Percentiles rank a stretch among this genome's conserved stretches.
phyloP scores from a whole-genome alignment of 2,888 invertebrate species.

The Oeneis ivallda region DNA sequence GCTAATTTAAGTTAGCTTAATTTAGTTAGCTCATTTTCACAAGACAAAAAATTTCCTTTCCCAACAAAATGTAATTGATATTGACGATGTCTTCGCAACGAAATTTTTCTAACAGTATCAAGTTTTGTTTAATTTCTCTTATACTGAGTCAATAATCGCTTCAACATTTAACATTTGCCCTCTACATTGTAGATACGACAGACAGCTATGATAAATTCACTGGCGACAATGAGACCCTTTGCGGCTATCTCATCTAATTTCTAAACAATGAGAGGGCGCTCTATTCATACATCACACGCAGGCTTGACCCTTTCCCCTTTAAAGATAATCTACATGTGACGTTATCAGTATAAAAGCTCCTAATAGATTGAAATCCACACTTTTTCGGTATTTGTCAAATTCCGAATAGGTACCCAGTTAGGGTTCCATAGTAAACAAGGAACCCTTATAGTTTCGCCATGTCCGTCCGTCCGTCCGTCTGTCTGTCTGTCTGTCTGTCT shows the following conservation, averaged over 20 bases:
- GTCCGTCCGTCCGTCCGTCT: too few species aligned
- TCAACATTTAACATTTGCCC: too few species aligned
- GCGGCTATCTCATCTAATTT: slow-evolving; percentile 40
- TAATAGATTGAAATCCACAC: slow-evolving; percentile 7
- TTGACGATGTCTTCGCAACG: too few species aligned
- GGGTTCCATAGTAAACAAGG: too few species aligned
- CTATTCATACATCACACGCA: slow-evolving; percentile 75
- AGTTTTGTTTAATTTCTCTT: background rate
- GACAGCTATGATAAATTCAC: slow-evolving; percentile 67
- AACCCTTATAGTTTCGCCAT: too few species aligned
- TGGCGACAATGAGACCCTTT: slow-evolving; percentile 30
- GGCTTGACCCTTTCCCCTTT: slow-evolving; percentile 67
- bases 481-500: too few species aligned
- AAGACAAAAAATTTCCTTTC: too few species aligned
- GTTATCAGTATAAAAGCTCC: slow-evolving; percentile 12
- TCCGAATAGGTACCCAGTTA: too few species aligned
- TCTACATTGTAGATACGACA: background rate
- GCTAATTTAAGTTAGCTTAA: too few species aligned
- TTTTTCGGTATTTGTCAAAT: background rate
- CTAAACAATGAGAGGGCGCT: slow-evolving; percentile 69
- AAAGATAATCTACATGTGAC: slow-evolving; percentile 26
- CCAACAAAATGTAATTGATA: too few species aligned
- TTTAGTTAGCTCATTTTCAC: too few species aligned
- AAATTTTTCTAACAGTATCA: too few species aligned
- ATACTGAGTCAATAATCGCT: background rate